Evolutionary conservation across 2,797 vertebrate genomes (phyloP).

Genomic region (Cephalopachus bancanus): DNA sequence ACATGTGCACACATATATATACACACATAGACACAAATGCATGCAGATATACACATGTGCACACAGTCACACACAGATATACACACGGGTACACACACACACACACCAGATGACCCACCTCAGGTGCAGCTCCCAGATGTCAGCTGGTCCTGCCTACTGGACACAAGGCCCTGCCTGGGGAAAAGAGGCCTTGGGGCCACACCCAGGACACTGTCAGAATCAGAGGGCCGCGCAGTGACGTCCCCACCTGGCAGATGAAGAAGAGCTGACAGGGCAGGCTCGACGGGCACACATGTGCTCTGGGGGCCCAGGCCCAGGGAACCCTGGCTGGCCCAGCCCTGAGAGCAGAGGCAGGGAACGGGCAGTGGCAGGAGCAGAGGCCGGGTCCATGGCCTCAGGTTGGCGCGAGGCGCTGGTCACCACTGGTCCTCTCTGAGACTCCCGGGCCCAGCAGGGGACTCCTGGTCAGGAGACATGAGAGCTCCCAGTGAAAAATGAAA

Average conservation of each 20-base stretch:
- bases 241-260: rapidly evolving
- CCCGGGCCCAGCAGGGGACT: too few species aligned
- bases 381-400: rapidly evolving
- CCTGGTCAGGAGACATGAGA: neutral
- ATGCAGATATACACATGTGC: neutral
- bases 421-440: too few species aligned
- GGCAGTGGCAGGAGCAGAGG: neutral
- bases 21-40: too few species aligned
- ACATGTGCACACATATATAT: neutral
- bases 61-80: neutral
- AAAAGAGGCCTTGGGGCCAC: neutral
- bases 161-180: neutral
- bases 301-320: neutral
- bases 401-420: too few species aligned
- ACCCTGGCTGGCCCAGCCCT: too few species aligned
- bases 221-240: neutral
- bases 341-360: neutral
- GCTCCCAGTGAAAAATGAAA: rapidly evolving
- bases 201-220: neutral
- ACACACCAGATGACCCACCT: neutral
- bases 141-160: rapidly evolving
- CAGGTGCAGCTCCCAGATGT: neutral
- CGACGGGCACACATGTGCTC: neutral
- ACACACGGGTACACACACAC: too few species aligned
- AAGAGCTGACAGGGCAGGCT: neutral